A percentile compares a stretch with the other conserved stretches of the same genome.
Evolutionary conservation across 1,140 invertebrate genomes (phyloP).

Genomic region (Cylas formicarius): DNA sequence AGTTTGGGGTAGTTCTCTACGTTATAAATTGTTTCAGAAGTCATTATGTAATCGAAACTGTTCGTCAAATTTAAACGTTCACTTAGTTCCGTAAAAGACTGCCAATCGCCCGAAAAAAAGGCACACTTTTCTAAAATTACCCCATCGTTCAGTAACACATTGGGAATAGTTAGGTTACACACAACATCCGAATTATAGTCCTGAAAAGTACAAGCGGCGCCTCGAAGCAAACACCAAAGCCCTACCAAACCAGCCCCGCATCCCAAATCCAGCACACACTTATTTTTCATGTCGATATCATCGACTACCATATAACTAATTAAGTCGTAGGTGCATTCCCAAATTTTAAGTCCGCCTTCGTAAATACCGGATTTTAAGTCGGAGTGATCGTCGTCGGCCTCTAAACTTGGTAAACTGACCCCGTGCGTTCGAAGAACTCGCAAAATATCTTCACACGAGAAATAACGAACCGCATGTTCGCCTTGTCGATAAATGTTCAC

Average conservation of each 20-base stretch:
- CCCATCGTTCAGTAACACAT: slow-evolving; percentile 62
- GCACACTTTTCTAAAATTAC: slow-evolving; percentile 51
- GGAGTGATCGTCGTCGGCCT: slow-evolving; percentile 61
- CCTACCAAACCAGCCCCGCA: slow-evolving; percentile 81
- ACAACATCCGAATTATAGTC: slow-evolving; percentile 83
- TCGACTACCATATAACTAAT: slow-evolving; percentile 53
- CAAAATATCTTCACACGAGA: slow-evolving; percentile 20
- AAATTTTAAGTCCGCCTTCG: slow-evolving; percentile 81
- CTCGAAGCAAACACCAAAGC: slow-evolving; percentile 58
- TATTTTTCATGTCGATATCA: slow-evolving; percentile 43
- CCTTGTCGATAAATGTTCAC: too few relatives aligned
- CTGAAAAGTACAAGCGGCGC: slow-evolving; percentile 68
- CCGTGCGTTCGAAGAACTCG: slow-evolving; percentile 13
- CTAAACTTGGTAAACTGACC: slow-evolving; percentile 42
- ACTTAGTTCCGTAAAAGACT: slow-evolving; percentile 50
- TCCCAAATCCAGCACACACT: slow-evolving; percentile 70
- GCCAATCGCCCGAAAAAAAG: slow-evolving; percentile 80
- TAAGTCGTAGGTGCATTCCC: slow-evolving; percentile 81
- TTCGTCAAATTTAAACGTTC: slow-evolving; percentile 34
- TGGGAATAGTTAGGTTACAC: slow-evolving; percentile 66
- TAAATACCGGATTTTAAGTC: slow-evolving; percentile 64
- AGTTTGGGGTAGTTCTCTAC: slow-evolving; percentile 69
- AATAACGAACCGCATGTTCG: too few relatives aligned
- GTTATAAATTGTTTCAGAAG: slow-evolving; percentile 90
- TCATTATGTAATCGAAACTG: slow-evolving; percentile 77